Evolutionary conservation across 1,140 invertebrate species (phyloP), one percentile per base, ranked within the genome.

Genomic region (Drosophila grimshawi): DNA sequence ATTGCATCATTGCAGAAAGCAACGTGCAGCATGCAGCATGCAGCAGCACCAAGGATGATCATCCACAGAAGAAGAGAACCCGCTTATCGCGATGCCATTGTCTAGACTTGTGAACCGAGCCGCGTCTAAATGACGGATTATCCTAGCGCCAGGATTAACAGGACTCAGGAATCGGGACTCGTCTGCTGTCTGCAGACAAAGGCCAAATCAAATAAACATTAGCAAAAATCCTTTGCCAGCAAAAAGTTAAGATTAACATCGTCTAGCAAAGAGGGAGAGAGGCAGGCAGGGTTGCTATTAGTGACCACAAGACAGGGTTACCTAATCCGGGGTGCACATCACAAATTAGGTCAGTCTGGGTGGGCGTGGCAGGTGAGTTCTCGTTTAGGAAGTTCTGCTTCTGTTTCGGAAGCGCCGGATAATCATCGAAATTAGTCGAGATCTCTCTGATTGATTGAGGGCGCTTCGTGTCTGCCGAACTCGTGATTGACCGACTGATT

Each of bases 101-200:
- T 91, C 90, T 91, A 91, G 90, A 89, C 90, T 83, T 90, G 89
- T 91, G 75, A 19, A 91, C 81, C 86, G 86, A 90, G 81, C 76
- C 59, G 39, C 35, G 85, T 81, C 81, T 83, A 91, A 91, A 91
- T 83, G 77, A 74, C 45, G 76, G 90, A 91, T 91, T 83, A 91
- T 91, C 89, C 90, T 89, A 89, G 85, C 86, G 85, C 85, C 85
- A 83, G 85, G 85, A 78, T 85, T 90, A 89, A 30, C 53, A 48
- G 33, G 27, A 49, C 63, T 19, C 3, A 7, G 8, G 39, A 37
- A 57, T 45, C 19, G 37, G 30, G 45, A 7, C 48, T 7, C 39
- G n/a, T 43, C 19, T 39, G 2, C 51, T 32, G 45, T 61, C 19
- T 43, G 19, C 70, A 86, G 77, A 89, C 85, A 81, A 89, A 61